These are phyloP conservation scores for Larimichthys polyactis DNA, from an alignment of 2,113 vertebrate species.

Conservation along the genomic window DNA sequence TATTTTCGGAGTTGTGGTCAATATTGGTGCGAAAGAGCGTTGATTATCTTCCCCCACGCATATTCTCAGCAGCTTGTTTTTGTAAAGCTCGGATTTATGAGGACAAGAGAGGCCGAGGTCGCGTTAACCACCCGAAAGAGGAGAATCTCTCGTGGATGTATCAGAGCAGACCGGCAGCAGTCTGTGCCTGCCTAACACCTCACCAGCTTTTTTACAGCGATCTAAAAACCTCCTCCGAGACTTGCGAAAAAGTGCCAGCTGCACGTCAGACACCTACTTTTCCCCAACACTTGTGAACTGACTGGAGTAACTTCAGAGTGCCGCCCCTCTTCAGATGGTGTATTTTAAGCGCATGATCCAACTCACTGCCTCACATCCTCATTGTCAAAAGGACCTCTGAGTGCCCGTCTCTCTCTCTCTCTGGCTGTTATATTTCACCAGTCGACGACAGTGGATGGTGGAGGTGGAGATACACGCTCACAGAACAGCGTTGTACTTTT, in stretches of 20 bases:
- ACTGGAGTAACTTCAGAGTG: constrained; percentile 37
- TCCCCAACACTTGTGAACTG: background rate
- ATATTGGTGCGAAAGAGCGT: constrained; percentile 22
- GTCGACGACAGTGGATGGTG: background rate
- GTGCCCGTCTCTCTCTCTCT: constrained; percentile 27
- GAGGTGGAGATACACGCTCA: background rate
- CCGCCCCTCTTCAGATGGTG: background rate
- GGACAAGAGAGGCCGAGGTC: constrained; percentile 1
- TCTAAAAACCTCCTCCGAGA: constrained; percentile 30
- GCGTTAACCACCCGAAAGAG: background rate
- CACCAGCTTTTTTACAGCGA: constrained; percentile 22
- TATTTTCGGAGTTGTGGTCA: constrained; percentile 26
- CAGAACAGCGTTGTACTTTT: background rate
- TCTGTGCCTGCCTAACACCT: constrained; percentile 15
- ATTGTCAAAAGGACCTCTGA: constrained; percentile 28
- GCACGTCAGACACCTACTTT: constrained; percentile 27
- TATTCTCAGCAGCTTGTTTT: background rate
- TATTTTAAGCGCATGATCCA: constrained; percentile 45
- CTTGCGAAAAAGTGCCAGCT: constrained; percentile 22
- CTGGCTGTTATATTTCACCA: constrained; percentile 14
- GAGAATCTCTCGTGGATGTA: background rate
- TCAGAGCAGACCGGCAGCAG: constrained; percentile 1
- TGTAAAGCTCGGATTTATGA: background rate
- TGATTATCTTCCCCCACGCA: constrained; percentile 9
- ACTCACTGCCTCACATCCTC: constrained; percentile 12